These are phyloP conservation scores for Pyrocephalus nanus DNA, from an alignment of 2,797 vertebrate species.

Conservation along the genomic window DNA sequence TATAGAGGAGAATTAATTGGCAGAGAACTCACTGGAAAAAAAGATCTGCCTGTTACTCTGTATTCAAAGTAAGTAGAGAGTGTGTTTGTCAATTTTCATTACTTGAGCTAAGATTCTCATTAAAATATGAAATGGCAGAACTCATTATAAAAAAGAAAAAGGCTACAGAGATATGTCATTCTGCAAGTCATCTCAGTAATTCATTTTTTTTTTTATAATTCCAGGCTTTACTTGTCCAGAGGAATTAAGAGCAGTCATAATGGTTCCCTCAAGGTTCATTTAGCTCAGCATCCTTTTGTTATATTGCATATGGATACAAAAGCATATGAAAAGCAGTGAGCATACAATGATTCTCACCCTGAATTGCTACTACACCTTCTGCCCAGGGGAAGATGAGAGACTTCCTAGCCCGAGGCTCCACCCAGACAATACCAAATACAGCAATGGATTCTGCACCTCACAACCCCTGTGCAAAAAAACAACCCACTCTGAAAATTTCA, in stretches of 20 bases:
- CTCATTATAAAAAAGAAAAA: neutral
- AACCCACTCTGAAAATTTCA: neutral
- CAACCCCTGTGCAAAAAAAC: neutral
- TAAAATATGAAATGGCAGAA: constrained; percentile 22
- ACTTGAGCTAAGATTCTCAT: constrained; percentile 16
- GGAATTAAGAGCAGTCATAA: neutral
- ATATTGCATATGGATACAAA: neutral
- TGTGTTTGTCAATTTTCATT: neutral
- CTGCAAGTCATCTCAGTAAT: neutral
- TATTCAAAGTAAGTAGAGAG: neutral
- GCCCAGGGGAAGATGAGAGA: neutral
- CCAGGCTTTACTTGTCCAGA: neutral
- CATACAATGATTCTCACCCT: neutral
- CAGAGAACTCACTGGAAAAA: neutral
- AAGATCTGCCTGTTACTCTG: neutral
- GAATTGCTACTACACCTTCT: neutral
- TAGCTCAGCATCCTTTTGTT: neutral
- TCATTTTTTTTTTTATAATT: neutral
- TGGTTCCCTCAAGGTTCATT: neutral
- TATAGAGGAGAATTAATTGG: constrained; percentile 12
- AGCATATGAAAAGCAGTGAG: neutral
- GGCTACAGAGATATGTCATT: neutral
- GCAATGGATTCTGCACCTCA: neutral
- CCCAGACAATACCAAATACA: neutral
- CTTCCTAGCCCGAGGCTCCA: neutral